Evolutionary conservation across 2,113 vertebrate genomes (phyloP), one percentile per base, ranked within the genome.

Genomic region (Aldabrachelys gigantea): DNA sequence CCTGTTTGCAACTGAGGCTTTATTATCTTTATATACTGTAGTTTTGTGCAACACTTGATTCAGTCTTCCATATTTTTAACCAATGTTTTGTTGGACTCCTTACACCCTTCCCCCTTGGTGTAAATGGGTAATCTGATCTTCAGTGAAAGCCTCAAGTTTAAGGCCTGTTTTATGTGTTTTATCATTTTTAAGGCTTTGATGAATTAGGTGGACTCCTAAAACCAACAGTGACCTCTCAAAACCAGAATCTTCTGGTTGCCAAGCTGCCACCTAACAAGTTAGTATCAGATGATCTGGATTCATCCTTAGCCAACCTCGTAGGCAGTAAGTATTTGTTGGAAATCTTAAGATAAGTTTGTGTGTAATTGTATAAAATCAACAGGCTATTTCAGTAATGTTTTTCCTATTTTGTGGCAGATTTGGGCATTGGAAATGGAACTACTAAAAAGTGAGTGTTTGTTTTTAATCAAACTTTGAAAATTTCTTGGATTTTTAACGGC

Each of bases 371-470:
- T 80, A 59, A 92, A 88, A 49, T 52, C 8, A 47, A 88, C 54
- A 52, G 31, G 89, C 50, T 93, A 85, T 93, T 85, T 91, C 59
- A 98, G 16, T 82, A 19, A 31, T 94, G 27, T 54, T 96, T 11
- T 96, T 90, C 82, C 97, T 92, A 35, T 93, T 90, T 89, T 91
- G 6, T 98, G 85, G 53, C 97, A 99, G 99, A 99, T 98, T 98
- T 99, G 96, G 99, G 99, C 95, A 99, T 99, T 93, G 99, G 99
- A 98, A 99, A 99, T 86, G 99, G 99, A 98, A 99, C 99, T 53
- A 98, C 99, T 96, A 99, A 99, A 97, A 99, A 99, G 99, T 99
- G 97, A 99, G 99, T 98, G 91, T 89, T 87, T 79, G 65, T 27
- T 85, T 87, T 90, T 75, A 50, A 54, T 79, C 19, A 50, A 5